phyloP scores from a whole-genome alignment of 2,113 vertebrate species.

The Oreochromis spilurus region DNA sequence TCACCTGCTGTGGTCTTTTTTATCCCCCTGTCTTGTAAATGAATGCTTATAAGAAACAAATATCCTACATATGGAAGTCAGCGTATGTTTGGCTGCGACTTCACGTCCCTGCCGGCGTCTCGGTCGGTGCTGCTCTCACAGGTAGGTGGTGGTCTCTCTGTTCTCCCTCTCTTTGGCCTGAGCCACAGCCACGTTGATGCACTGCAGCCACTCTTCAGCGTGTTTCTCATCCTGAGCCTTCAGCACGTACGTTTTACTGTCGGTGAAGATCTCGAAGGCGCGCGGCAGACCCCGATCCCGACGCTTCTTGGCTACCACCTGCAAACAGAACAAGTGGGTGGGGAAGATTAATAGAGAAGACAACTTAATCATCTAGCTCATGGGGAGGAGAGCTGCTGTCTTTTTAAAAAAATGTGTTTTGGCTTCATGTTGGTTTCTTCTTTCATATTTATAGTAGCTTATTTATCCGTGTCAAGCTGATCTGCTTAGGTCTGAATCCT shows the following conservation, averaged over 20 bases:
- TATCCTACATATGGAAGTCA: not conserved
- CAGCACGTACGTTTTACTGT: constrained; percentile 85
- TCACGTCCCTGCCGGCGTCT: rapidly evolving
- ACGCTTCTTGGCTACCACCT: constrained; percentile 82
- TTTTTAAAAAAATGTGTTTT: not conserved
- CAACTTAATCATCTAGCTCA: not conserved
- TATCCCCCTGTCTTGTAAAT: not conserved
- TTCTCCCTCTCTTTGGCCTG: constrained; percentile 86
- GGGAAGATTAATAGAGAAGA: not conserved
- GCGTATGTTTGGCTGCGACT: not conserved
- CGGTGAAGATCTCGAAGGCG: constrained; percentile 96
- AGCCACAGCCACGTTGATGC: constrained; percentile 90
- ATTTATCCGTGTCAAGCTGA: not conserved
- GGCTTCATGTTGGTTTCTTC: not conserved
- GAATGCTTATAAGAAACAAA: not conserved
- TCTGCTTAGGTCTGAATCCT: not conserved
- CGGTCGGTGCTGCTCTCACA: constrained; percentile 61
- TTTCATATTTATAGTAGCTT: not conserved
- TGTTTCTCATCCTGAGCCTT: constrained; percentile 89
- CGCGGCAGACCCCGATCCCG: constrained; percentile 85
- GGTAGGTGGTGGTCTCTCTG: constrained; percentile 87
- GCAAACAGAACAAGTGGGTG: not conserved
- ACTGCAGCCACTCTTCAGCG: constrained; percentile 91
- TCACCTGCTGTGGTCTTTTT: not conserved
- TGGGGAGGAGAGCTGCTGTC: not conserved